Evolutionary conservation across 2,888 invertebrate genomes (phyloP), one percentile per base, ranked within the genome.

Genomic region (Sarcophaga subvicina): DNA sequence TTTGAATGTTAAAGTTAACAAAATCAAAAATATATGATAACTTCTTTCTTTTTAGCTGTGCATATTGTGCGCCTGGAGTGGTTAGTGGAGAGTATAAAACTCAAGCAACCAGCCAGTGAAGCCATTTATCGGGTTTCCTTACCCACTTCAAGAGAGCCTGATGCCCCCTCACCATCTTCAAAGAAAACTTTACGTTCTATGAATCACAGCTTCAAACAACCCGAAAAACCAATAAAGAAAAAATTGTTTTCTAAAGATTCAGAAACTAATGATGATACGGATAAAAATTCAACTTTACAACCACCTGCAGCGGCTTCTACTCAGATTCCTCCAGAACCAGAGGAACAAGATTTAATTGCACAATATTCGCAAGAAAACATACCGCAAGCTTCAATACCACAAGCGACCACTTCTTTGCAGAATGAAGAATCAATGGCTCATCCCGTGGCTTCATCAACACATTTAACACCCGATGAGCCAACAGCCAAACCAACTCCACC

Each of bases 81-180:
- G 98, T 92, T 98, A 60, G 92, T 96, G 17, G 95, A 96, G 85
- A 97, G 98, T 90, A 95, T 97, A 17, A 94, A 95, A 88, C 93
- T 93, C 4, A 94, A 95, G 69, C 94, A 94, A 49, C 94, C 95
- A 2, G 95, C 95, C 0, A 95, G 95, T 45, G 92, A 92, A 78
- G 92, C 92, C 64, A 88, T 90, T 0, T 93, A 89, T 90, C 90
- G 92, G 11, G 91, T 93, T 60, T 90, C 92, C 25, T 87, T 93
- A 62, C 91, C 92, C 0, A 90, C 90, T 17, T 78, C 71, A 3
- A 87, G 89, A 0, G 91, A 91, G 47, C 90, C 91, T 0, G 94
- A 94, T 86, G 94, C 94, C 2, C 94, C 94, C 17, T 96, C 96
- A 6, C 96, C 96, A 0, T 93, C 95, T 3, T 95, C 95, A 89